Base-by-base conservation (phyloP, 92 coral and sea anemone species). In the Desmophyllum pertusum region DNA sequence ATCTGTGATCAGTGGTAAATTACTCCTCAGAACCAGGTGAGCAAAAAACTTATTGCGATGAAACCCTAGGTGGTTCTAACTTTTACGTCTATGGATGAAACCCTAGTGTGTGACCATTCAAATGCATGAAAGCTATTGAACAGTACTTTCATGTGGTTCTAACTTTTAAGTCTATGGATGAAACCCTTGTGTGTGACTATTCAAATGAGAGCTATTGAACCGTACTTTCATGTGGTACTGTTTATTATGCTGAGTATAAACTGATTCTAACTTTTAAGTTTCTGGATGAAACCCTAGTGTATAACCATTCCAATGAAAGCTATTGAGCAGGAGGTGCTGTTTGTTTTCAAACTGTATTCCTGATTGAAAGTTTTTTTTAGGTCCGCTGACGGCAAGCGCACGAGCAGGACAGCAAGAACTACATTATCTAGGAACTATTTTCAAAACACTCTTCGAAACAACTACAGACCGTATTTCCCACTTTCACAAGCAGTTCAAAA, bases 21-120 rank as follows among this genome's bases (percentile, higher is more conserved):
- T 87, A 23, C 68, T 79, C 41, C 63, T 82, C 18, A 65, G 87
- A 76, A 82, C 87, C 51, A 87, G 83, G 90, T 87, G 77, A 82
- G 87, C 48, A 17, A 35, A 70, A n/a, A n/a, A n/a, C n/a, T n/a
- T n/a, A n/a, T n/a, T n/a, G n/a, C n/a, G n/a, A n/a, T n/a, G n/a
- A n/a, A n/a, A n/a, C n/a, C n/a, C n/a, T n/a, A n/a, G n/a, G n/a
- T n/a, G n/a, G n/a, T n/a, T n/a, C n/a, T n/a, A n/a, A n/a, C n/a
- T 25, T 59, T 25, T 59, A 59, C n/a, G 1, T 10, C 18, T n/a
- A n/a, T n/a, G 3, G 53, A 2, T 48, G 3, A 14, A 48, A 14
- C 19, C 53, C 53, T 48, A 48, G 53, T 46, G 50, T 43, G 52
- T 15, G 52, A n/a, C n/a, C n/a, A n/a, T n/a, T n/a, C n/a, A n/a